Percentiles rank a stretch among this genome's conserved stretches.
phyloP scores from a whole-genome alignment of 2,797 vertebrate species.

The Gallirallus australis region DNA sequence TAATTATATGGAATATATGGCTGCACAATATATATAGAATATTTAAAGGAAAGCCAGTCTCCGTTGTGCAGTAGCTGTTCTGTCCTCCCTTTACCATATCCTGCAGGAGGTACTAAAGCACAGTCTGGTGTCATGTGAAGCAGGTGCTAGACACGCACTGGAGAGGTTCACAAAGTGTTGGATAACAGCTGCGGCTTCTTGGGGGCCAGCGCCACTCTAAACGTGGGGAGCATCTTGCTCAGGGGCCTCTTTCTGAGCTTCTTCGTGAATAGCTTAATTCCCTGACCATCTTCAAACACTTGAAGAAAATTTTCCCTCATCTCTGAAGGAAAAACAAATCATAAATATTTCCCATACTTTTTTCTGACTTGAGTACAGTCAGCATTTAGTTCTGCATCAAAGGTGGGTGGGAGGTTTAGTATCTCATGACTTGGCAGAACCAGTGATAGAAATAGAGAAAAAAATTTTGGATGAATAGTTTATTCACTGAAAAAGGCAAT shows the following conservation, averaged over 20 bases:
- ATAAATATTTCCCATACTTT: neutral
- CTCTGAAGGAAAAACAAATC: neutral
- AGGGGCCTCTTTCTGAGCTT: neutral
- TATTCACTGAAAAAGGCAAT: neutral
- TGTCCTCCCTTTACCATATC: neutral
- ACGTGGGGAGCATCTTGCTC: neutral
- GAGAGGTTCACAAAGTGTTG: neutral
- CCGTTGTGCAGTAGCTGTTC: neutral
- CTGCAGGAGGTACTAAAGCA: neutral
- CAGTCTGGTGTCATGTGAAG: neutral
- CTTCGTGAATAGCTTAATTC: neutral
- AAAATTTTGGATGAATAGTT: neutral
- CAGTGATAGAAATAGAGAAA: neutral
- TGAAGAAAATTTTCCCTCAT: neutral
- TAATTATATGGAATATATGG: neutral
- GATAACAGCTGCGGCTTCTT: neutral
- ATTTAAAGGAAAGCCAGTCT: neutral
- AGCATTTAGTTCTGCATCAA: conserved; percentile 17
- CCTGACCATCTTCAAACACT: neutral
- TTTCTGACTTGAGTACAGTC: neutral
- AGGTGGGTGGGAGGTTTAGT: neutral
- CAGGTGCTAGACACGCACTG: neutral
- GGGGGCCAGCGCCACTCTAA: neutral
- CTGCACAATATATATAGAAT: neutral
- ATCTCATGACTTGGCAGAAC: conserved; percentile 44